Conservation (phyloP, 2,113 vertebrate species). For the Tupaia chinensis region DNA sequence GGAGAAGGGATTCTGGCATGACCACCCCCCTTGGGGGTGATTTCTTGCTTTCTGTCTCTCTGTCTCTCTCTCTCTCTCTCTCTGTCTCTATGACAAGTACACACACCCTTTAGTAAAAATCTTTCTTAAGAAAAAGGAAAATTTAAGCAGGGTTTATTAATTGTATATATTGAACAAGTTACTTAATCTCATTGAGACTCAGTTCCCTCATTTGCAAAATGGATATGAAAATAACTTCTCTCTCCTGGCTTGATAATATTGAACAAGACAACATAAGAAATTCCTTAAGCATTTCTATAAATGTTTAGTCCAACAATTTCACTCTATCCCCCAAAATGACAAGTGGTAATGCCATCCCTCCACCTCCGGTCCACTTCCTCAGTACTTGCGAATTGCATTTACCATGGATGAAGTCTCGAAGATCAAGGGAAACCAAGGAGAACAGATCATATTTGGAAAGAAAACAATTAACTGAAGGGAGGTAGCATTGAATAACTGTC, state of each 20-base stretch:
- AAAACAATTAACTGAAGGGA: not conserved
- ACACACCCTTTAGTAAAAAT: too few species aligned
- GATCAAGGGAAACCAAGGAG: too few species aligned
- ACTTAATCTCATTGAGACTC: not conserved
- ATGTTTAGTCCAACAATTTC: not conserved
- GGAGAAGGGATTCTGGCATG: too few species aligned
- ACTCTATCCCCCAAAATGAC: not conserved
- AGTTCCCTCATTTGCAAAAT: not conserved
- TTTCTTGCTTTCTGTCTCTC: too few species aligned
- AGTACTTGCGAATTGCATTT: fast-evolving
- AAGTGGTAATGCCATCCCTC: fast-evolving
- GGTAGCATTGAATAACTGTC: not conserved
- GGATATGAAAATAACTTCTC: not conserved
- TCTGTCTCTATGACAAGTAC: too few species aligned
- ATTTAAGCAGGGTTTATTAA: not conserved
- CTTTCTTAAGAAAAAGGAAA: too few species aligned
- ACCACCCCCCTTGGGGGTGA: too few species aligned
- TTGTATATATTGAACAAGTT: not conserved
- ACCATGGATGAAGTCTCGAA: not conserved
- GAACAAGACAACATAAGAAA: not conserved
- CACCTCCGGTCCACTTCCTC: not conserved
- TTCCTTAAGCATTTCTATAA: constrained; percentile 3
- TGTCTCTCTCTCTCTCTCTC: too few species aligned
- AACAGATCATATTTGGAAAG: not conserved
- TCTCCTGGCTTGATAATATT: not conserved